Conservation (phyloP, 2,797 vertebrate genomes). For the Menidia menidia region DNA sequence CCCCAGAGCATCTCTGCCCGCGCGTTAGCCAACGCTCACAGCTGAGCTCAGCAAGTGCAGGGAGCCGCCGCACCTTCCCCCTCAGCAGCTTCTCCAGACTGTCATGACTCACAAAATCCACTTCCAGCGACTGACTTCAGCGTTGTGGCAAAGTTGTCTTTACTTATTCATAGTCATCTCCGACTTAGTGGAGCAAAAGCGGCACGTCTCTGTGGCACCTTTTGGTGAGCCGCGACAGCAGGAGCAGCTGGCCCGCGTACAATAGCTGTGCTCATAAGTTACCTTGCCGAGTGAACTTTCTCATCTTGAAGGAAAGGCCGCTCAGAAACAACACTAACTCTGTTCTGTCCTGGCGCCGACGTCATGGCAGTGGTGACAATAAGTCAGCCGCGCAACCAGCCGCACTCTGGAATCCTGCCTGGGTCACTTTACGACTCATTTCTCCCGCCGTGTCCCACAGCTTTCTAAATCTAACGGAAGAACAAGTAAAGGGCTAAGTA, state of each 20-base stretch:
- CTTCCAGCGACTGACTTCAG: constrained; percentile 15
- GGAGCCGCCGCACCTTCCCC: background rate
- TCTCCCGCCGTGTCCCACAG: background rate
- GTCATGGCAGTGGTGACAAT: constrained; percentile 1
- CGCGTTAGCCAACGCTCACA: constrained; percentile 6
- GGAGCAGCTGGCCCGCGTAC: background rate
- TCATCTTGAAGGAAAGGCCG: constrained; percentile 6
- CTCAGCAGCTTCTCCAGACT: background rate
- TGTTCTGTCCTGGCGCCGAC: background rate
- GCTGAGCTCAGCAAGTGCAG: background rate
- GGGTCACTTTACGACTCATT: constrained; percentile 8
- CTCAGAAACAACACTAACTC: constrained; percentile 9
- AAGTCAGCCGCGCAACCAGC: background rate
- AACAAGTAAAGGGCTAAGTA: background rate
- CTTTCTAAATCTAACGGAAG: background rate
- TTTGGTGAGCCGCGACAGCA: background rate
- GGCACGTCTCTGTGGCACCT: background rate
- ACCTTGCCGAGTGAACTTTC: background rate
- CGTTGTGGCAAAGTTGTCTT: background rate
- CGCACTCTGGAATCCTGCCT: background rate
- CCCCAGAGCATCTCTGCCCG: constrained; percentile 7
- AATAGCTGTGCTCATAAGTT: background rate
- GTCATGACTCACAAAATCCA: background rate
- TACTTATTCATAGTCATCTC: background rate
- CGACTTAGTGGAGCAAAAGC: background rate